Evolutionary conservation across 2,113 vertebrate genomes (phyloP).

Genomic region (Hylia prasina): DNA sequence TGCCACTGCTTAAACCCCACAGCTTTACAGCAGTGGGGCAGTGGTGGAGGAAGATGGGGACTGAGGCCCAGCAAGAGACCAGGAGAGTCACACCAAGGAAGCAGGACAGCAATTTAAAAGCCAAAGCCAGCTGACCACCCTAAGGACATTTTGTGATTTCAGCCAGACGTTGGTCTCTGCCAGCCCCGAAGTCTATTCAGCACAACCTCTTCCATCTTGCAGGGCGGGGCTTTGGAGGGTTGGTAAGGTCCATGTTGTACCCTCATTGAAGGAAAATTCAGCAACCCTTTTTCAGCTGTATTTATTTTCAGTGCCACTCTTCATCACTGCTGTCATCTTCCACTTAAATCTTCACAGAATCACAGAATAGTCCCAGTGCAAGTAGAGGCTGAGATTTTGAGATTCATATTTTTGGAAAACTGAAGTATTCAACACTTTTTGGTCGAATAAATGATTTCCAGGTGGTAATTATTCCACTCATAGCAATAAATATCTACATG

Average conservation of each 20-base stretch:
- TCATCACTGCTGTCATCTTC: neutral
- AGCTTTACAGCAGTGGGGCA: neutral
- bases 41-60: neutral
- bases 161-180: neutral
- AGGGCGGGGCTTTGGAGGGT: neutral
- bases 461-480: constrained; percentile 34
- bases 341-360: neutral
- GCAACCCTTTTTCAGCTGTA: neutral
- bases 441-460: constrained; percentile 35
- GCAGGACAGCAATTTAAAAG: neutral
- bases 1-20: neutral
- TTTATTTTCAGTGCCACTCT: neutral
- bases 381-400: neutral
- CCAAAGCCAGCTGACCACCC: neutral
- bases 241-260: rapidly evolving
- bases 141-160: neutral
- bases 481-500: neutral
- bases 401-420: constrained; percentile 56
- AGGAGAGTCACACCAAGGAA: neutral
- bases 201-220: neutral
- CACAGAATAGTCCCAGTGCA: neutral
- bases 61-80: neutral
- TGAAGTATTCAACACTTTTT: constrained; percentile 30
- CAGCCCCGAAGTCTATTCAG: neutral
- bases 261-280: neutral